Conservation (phyloP, 2,888 invertebrate genomes). For the Cordilura impudica region DNA sequence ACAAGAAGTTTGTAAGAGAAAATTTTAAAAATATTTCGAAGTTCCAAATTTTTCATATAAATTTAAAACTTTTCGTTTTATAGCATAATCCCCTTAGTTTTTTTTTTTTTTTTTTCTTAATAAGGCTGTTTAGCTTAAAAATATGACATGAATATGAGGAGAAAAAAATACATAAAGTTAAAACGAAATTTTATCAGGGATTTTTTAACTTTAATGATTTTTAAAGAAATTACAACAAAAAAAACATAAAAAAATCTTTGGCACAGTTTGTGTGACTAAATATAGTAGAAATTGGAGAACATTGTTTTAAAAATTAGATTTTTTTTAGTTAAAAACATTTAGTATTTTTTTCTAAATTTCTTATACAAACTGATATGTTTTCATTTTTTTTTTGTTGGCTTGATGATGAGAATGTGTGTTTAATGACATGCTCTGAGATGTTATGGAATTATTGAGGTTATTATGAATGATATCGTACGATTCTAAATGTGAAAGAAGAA, state of each 20-base stretch:
- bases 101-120: no score
- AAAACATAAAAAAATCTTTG: slow-evolving; percentile 54
- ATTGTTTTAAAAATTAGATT: background rate
- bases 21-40: no score
- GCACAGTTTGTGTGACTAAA: slow-evolving; percentile 58
- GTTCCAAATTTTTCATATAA: no score
- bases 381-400: slow-evolving; percentile 23
- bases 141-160: background rate
- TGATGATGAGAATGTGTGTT: slow-evolving; percentile 6
- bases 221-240: slow-evolving; percentile 38
- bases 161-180: background rate
- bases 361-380: slow-evolving; percentile 58
- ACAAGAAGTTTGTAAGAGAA: no score
- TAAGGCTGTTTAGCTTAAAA: no score
- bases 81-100: no score
- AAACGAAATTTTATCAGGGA: background rate
- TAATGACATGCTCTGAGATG: background rate
- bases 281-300: slow-evolving; percentile 15
- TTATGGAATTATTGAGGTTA: background rate
- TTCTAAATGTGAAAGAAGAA: background rate
- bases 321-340: background rate
- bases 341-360: background rate
- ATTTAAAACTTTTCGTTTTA: no score
- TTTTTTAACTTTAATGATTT: background rate
- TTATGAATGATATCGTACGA: background rate